phyloP scores from a whole-genome alignment of 2,113 vertebrate species.

The Vimba vimba region DNA sequence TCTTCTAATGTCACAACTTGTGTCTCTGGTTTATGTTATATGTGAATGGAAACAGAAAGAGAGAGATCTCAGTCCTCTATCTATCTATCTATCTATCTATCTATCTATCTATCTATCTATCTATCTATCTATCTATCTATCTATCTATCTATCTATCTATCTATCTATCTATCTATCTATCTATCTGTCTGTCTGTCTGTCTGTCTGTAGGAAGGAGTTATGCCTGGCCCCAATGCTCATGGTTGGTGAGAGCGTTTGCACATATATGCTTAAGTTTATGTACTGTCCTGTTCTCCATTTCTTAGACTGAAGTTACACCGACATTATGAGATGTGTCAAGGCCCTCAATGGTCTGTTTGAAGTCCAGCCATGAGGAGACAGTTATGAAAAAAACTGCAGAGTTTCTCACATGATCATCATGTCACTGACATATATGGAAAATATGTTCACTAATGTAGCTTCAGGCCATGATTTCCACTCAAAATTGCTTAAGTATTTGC shows the following conservation, averaged over 20 bases:
- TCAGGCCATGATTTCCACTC: conserved; percentile 12
- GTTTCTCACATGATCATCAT: conserved; percentile 18
- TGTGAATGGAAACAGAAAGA: neutral
- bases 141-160: neutral
- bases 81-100: neutral
- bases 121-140: neutral
- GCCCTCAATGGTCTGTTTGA: conserved; percentile 71
- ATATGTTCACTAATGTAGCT: conserved; percentile 13
- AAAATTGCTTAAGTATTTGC: neutral
- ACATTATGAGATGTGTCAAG: conserved; percentile 66
- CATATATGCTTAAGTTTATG: conserved; percentile 65
- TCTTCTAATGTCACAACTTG: conserved; percentile 63
- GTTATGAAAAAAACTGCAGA: conserved; percentile 64
- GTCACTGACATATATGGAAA: conserved; percentile 32
- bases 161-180: neutral
- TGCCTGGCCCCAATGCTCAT: neutral
- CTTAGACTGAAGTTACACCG: conserved; percentile 69
- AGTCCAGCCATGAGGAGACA: conserved; percentile 70
- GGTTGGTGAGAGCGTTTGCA: conserved; percentile 29
- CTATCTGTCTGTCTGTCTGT: neutral
- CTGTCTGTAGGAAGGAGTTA: neutral
- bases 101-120: neutral
- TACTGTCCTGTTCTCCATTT: conserved; percentile 36
- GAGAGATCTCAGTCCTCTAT: neutral
- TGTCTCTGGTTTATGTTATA: conserved; percentile 56